A percentile compares a stretch with the other conserved stretches of the same genome.
These are phyloP conservation scores for Callimico goeldii DNA, from an alignment of 2,797 vertebrate species.

Conservation along the genomic window DNA sequence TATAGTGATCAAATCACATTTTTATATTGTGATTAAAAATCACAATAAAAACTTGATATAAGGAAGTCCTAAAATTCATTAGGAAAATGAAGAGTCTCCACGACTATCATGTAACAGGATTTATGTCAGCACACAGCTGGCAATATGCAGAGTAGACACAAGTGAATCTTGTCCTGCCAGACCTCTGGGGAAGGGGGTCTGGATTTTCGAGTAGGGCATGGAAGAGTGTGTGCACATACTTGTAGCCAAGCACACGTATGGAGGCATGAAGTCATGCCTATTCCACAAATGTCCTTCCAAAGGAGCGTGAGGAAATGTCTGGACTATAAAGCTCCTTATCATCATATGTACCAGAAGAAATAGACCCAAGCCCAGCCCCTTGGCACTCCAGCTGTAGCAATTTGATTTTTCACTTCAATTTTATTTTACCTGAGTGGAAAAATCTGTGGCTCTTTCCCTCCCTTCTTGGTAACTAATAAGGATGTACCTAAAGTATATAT, in stretches of 20 bases:
- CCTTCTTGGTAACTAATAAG: not conserved
- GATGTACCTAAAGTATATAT: not conserved
- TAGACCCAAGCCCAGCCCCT: not conserved
- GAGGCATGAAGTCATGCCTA: not conserved
- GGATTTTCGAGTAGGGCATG: not conserved
- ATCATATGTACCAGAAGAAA: not conserved
- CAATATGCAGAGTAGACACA: not conserved
- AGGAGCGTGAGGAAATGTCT: not conserved
- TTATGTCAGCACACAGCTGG: not conserved
- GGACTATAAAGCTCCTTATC: not conserved
- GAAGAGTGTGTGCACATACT: not conserved
- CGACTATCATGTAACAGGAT: fast-evolving
- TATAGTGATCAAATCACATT: not conserved
- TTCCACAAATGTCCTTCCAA: not conserved
- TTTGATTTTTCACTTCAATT: not conserved
- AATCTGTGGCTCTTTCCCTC: not conserved
- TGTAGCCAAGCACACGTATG: not conserved
- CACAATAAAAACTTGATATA: conserved; percentile 16
- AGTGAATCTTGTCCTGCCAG: not conserved
- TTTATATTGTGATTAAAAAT: not conserved
- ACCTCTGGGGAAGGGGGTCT: not conserved
- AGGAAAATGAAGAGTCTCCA: not conserved
- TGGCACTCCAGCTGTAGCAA: not conserved
- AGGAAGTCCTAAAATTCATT: not conserved
- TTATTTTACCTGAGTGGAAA: not conserved